Percentiles rank a stretch among this genome's conserved stretches.
phyloP scores from a whole-genome alignment of 2,113 vertebrate genomes.

The Callithrix jacchus region DNA sequence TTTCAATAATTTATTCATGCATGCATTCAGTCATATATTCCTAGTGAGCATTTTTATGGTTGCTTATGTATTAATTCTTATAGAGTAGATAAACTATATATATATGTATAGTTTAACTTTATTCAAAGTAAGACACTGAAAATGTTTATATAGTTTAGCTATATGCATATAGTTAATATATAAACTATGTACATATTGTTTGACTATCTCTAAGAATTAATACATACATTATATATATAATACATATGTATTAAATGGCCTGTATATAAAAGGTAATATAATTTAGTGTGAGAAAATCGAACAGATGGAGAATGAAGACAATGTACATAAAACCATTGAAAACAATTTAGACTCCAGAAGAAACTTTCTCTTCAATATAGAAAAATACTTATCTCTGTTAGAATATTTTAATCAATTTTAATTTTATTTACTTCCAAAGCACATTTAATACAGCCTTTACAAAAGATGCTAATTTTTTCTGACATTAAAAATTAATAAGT shows the following conservation, averaged over 20 bases:
- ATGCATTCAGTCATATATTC: not conserved
- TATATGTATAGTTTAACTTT: too few relatives aligned
- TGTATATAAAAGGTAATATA: not conserved
- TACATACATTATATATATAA: too few relatives aligned
- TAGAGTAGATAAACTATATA: not conserved
- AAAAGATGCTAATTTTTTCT: not conserved
- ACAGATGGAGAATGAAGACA: not conserved
- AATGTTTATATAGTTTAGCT: too few relatives aligned
- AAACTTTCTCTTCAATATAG: not conserved
- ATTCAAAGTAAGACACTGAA: too few relatives aligned
- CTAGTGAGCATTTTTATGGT: not conserved
- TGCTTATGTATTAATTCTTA: not conserved
- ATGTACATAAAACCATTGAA: not conserved
- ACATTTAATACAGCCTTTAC: not conserved
- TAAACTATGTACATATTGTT: too few relatives aligned
- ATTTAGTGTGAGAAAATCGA: not conserved
- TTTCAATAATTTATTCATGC: not conserved
- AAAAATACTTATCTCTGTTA: not conserved
- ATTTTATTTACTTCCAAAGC: conserved; percentile 24
- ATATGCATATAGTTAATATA: too few relatives aligned
- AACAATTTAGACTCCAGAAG: not conserved
- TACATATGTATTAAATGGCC: not conserved
- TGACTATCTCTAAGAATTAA: too few relatives aligned
- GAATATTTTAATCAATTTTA: not conserved
- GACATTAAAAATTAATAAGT: conserved; percentile 32